A percentile compares a stretch with the other conserved stretches of the same genome.
phyloP scores from a whole-genome alignment of 2,888 invertebrate genomes.

The Antitype chi region DNA sequence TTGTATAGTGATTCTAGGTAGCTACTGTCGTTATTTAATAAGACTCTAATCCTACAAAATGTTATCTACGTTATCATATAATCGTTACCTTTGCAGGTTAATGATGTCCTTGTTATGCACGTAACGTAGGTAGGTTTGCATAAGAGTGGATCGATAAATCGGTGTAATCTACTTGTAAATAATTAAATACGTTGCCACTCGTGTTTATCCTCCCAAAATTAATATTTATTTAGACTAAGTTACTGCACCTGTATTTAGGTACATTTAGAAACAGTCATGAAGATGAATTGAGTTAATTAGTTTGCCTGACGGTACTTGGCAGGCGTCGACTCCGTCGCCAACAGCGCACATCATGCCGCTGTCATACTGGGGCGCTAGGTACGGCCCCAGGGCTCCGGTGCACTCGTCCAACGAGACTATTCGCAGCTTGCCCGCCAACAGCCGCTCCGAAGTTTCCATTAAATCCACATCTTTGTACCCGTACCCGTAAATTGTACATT shows the following conservation, averaged over 20 bases:
- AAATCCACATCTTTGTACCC: slow-evolving; percentile 74
- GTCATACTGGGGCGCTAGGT: slow-evolving; percentile 78
- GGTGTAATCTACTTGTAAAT: slow-evolving; percentile 15
- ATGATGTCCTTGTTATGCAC: slow-evolving; percentile 15
- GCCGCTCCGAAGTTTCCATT: slow-evolving; percentile 72
- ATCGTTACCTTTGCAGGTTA: slow-evolving; percentile 9
- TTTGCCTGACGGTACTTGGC: slow-evolving; percentile 77
- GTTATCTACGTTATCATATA: slow-evolving; percentile 6
- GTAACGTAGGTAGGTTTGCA: background rate
- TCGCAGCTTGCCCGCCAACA: slow-evolving; percentile 76
- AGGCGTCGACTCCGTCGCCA: slow-evolving; percentile 83
- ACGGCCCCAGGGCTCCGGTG: slow-evolving; percentile 74
- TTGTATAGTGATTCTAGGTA: slow-evolving; percentile 9
- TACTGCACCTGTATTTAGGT: slow-evolving; percentile 13
- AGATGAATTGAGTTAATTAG: slow-evolving; percentile 36
- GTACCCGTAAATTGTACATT: slow-evolving; percentile 84
- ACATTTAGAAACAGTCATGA: slow-evolving; percentile 27
- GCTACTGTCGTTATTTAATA: background rate
- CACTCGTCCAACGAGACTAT: slow-evolving; percentile 85
- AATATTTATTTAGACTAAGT: slow-evolving; percentile 5
- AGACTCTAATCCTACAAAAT: slow-evolving; percentile 6
- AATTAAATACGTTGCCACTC: slow-evolving; percentile 7
- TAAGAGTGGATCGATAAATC: slow-evolving; percentile 12
- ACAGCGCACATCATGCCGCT: slow-evolving; percentile 86
- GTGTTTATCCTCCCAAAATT: slow-evolving; percentile 17